Base-by-base conservation (phyloP, 2,888 invertebrate genomes). In the Marasmarcha lunaedactyla region DNA sequence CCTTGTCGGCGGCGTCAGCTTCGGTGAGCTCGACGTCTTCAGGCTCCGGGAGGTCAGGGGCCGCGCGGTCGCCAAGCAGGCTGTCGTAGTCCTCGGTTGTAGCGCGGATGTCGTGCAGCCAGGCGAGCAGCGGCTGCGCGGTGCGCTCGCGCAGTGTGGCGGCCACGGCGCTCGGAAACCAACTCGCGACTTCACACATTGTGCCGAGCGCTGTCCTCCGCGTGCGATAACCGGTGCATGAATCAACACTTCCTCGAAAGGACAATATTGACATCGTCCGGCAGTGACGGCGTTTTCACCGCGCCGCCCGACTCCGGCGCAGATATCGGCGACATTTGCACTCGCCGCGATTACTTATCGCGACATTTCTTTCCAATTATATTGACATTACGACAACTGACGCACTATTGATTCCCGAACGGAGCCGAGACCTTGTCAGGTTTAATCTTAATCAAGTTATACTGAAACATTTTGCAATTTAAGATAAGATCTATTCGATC, bases 211-310 rank as follows among this genome's bases (percentile, higher is more conserved):
- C 53, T n/a, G n/a, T n/a, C 49, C 48, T 49, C 59, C 57, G 57
- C 58, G 51, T 59, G 53, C 67, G 79, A 78, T 77, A 81, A 78
- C 79, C 81, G 77, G 77, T 76, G 71, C 69, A 64, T 83, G 79
- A 83, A 54, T 81, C 81, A 79, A 64, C 72, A 55, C 64, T 78
- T 77, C 78, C 76, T 61, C 72, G 78, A 73, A 77, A 61, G 68
- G 61, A 57, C 64, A 55, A 50, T 52, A 65, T 56, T 64, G 64
- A 70, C 55, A 63, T 20, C 38, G 33, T 34, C 14, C 20, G 27
- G 30, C 33, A 20, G 10, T 26, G 35, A 37, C 26, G 26, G 35
- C 33, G 27, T 33, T 10, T 30, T 30, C 36, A 15, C 11, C 20
- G 7, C 20, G 3, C 20, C 20, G 20, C 3, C 20, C 20, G 20